Evolutionary conservation across 2,888 invertebrate species (phyloP).

Genomic region (Phengaris arion): DNA sequence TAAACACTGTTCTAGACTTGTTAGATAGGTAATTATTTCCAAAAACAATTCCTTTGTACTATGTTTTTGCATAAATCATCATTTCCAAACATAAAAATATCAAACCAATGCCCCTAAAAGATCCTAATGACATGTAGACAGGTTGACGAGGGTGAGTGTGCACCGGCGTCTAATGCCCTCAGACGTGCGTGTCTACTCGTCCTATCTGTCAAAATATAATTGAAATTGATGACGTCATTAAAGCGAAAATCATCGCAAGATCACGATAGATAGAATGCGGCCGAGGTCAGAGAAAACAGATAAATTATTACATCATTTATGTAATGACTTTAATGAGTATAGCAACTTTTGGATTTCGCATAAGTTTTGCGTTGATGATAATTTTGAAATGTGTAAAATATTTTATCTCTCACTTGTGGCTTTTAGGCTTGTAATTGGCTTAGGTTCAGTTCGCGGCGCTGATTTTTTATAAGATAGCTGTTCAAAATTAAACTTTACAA

Average conservation of each 20-base stretch:
- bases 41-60: too few species aligned
- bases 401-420: too few species aligned
- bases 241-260: not conserved
- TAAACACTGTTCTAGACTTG: too few species aligned
- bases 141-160: not conserved
- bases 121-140: not conserved
- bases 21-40: too few species aligned
- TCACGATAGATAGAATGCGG: not conserved
- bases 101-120: not conserved
- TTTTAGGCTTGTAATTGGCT: too few species aligned
- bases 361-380: too few species aligned
- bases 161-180: not conserved
- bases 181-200: not conserved
- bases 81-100: not conserved
- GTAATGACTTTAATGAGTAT: too few species aligned
- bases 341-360: too few species aligned
- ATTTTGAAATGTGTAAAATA: too few species aligned
- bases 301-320: not conserved
- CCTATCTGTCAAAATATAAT: conserved; percentile 21
- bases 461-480: too few species aligned
- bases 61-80: not conserved
- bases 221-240: conserved; percentile 25
- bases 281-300: not conserved
- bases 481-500: too few species aligned
- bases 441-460: too few species aligned